Evolutionary conservation across 2,797 vertebrate species (phyloP), one percentile per base, ranked within the genome.

Genomic region (Pampus argenteus): DNA sequence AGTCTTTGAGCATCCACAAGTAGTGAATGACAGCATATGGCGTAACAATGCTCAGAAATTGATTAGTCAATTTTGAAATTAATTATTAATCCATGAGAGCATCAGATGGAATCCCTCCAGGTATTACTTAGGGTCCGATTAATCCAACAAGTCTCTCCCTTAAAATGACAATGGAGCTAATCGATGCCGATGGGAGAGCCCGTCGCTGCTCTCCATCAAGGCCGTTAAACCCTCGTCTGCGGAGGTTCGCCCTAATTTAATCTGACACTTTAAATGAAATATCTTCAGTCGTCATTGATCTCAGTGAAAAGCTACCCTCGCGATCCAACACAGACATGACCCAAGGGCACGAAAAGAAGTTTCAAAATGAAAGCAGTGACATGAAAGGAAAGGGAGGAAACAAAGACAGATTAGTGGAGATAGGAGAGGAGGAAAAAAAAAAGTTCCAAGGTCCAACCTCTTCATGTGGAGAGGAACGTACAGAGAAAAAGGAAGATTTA

Each of bases 81-180:
- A 66, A 79, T 69, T 54, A 73, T 42, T 61, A 74, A 76, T 77
- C 68, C 10, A 66, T 57, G 50, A 67, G 47, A 63, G 62, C 47
- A 52, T 73, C 55, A 42, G 59, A 82, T 76, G 78, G 74, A 44
- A 14, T 25, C 51, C 60, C 75, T 87, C 77, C 75, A 91, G 82
- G 84, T 87, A 48, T 20, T 11, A 75, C 71, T 85, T 74, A 58
- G 31, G 29, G 60, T 71, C 72, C 14, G 22, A 86, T 89, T 74
- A 87, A 89, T 92, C 85, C 85, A 88, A 88, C 23, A 4, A 65
- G 65, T 25, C 59, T 71, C n/a, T 23, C 4, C 34, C 47, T 47
- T 28, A 15, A 86, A 85, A 79, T 78, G 77, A 88, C 86, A 80
- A 84, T 54, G 29, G 60, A 61, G 74, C 70, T 91, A 89, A 91